These are phyloP conservation scores for Drosophila infuscata DNA, from an alignment of 2,888 invertebrate species.

Conservation along the genomic window DNA sequence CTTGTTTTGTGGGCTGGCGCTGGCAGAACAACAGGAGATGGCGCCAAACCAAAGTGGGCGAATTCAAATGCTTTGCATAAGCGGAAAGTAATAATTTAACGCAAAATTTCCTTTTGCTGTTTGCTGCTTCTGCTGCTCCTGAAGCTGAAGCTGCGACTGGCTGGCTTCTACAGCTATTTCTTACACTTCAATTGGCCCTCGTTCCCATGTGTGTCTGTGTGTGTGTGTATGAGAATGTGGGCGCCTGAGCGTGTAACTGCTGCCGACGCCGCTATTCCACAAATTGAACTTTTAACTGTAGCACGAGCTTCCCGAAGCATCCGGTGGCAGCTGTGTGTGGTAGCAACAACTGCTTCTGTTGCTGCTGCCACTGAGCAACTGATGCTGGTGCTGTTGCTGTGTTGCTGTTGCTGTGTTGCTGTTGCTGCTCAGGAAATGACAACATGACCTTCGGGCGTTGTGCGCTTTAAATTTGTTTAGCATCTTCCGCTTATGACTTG, in stretches of 20 bases:
- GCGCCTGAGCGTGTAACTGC: constrained; percentile 58
- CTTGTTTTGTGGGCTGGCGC: constrained; percentile 31
- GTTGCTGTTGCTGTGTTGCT: constrained; percentile 15
- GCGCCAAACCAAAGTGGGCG: constrained; percentile 65
- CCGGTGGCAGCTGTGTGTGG: constrained; percentile 72
- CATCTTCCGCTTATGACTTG: constrained; percentile 77
- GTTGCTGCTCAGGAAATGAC: constrained; percentile 63
- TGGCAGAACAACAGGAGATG: constrained; percentile 56
- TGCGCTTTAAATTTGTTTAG: constrained; percentile 76
- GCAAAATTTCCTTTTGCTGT: constrained; percentile 82
- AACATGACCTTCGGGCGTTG: constrained; percentile 76
- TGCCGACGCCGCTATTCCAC: constrained; percentile 69
- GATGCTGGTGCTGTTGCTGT: constrained; percentile 8
- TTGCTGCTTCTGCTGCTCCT: constrained; percentile 31
- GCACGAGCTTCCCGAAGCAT: constrained; percentile 69
- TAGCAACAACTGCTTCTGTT: constrained; percentile 36
- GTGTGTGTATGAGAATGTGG: constrained; percentile 22
- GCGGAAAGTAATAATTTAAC: constrained; percentile 84
- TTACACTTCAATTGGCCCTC: constrained; percentile 78
- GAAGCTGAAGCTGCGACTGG: constrained; percentile 23
- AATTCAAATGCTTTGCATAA: constrained; percentile 80
- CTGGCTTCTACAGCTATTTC: constrained; percentile 67
- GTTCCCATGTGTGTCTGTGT: constrained; percentile 21
- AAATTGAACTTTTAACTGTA: constrained; percentile 83
- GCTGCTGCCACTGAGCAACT: constrained; percentile 16